These are phyloP conservation scores for Anarsia innoxiella DNA, from an alignment of 2,888 invertebrate genomes.

Conservation along the genomic window DNA sequence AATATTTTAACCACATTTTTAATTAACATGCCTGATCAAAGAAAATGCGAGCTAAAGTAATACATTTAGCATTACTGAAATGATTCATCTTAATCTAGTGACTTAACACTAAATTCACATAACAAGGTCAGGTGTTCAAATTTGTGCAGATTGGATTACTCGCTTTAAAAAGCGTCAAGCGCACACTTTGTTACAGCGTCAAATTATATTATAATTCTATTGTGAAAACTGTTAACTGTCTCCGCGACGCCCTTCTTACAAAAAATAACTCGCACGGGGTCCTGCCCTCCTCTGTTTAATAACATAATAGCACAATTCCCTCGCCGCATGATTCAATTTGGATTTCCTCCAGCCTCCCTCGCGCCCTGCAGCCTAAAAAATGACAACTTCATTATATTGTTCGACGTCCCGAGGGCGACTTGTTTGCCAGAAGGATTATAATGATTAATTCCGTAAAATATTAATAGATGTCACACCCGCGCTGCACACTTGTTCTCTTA, in stretches of 20 bases:
- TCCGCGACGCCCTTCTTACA: conserved; percentile 62
- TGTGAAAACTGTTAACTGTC: conserved; percentile 75
- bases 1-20: no score
- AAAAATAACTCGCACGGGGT: conserved; percentile 67
- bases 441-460: conserved; percentile 75
- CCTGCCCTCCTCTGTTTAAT: conserved; percentile 78
- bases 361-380: conserved; percentile 63
- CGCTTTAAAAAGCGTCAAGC: no score
- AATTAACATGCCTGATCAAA: no score
- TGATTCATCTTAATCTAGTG: no score
- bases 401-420: conserved; percentile 66
- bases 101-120: no score
- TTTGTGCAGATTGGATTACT: no score
- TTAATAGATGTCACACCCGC: conserved; percentile 69
- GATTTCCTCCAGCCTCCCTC: conserved; percentile 76
- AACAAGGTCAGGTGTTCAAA: no score
- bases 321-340: conserved; percentile 81
- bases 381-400: conserved; percentile 76
- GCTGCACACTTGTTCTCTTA: conserved; percentile 61
- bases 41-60: no score
- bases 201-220: conserved; percentile 75
- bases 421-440: conserved; percentile 74
- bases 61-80: no score
- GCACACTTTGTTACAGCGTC: conserved; percentile 30
- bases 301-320: conserved; percentile 82